Evolutionary conservation across 35 echinoderm and acorn worm species (phyloP).

Genomic region (Eucidaris tribuloides): DNA sequence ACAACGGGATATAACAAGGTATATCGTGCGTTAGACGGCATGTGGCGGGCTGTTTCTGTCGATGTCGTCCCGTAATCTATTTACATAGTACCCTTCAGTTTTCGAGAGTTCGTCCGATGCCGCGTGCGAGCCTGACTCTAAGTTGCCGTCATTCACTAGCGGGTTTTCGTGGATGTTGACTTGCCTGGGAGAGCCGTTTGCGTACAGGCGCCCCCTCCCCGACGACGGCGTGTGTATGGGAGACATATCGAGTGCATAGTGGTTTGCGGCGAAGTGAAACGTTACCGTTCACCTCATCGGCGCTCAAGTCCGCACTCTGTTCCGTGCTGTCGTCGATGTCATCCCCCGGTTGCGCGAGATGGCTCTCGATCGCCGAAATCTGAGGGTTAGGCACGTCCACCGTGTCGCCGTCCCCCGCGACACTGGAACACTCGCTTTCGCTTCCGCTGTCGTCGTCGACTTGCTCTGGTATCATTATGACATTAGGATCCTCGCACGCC

Average conservation of each 20-base stretch:
- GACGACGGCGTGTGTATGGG: neutral
- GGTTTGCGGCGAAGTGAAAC: conserved; percentile 6
- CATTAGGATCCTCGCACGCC: neutral
- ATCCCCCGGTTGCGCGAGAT: conserved; percentile 21
- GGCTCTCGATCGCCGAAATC: conserved; percentile 43
- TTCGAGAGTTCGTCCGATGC: neutral
- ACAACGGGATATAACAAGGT: conserved; percentile 1
- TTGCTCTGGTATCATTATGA: neutral
- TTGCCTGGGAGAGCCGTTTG: neutral
- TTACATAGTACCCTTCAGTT: conserved; percentile 9
- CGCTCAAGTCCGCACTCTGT: conserved; percentile 6
- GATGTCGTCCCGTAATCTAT: neutral
- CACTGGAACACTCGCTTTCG: neutral
- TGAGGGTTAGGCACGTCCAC: conserved; percentile 59
- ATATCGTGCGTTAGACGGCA: conserved; percentile 11
- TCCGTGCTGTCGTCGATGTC: conserved; percentile 29
- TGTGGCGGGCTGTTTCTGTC: conserved; percentile 19
- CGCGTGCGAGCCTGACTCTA: neutral
- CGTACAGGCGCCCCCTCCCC: neutral
- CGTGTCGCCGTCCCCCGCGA: conserved; percentile 1
- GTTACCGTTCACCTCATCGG: conserved; percentile 11
- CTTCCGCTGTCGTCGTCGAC: neutral
- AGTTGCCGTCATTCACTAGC: neutral
- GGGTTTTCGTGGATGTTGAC: conserved; percentile 19
- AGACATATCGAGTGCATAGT: conserved; percentile 8